phyloP scores from a whole-genome alignment of 2,113 vertebrate genomes.

The Bucco capensis region DNA sequence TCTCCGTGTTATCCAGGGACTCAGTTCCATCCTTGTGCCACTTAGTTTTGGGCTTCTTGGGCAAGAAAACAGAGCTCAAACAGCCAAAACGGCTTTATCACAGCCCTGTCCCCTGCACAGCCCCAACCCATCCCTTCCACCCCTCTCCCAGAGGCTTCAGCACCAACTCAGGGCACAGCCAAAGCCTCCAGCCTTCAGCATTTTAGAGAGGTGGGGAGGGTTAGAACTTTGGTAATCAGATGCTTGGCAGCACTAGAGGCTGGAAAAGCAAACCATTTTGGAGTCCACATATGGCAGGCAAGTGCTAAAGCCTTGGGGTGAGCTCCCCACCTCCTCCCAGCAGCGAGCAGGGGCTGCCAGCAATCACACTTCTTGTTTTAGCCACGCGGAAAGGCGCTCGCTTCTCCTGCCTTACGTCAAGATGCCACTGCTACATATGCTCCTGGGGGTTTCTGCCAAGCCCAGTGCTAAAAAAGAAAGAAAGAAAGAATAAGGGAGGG shows the following conservation, averaged over 20 bases:
- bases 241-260: rapidly evolving
- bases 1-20: too few relatives aligned
- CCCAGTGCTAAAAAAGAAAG: not conserved
- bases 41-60: not conserved
- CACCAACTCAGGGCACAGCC: too few relatives aligned
- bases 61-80: not conserved
- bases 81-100: rapidly evolving
- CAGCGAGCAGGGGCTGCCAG: not conserved
- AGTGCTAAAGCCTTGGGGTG: not conserved
- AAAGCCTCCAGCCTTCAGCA: too few relatives aligned
- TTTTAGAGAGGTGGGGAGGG: not conserved
- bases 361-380: not conserved
- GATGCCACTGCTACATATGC: not conserved
- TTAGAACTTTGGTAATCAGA: not conserved
- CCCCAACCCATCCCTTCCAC: not conserved
- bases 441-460: not conserved
- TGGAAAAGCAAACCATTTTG: not conserved
- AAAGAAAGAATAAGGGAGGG: too few relatives aligned
- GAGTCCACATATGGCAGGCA: rapidly evolving
- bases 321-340: not conserved
- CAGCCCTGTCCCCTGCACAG: rapidly evolving
- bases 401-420: not conserved
- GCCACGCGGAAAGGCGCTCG: not conserved
- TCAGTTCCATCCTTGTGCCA: too few relatives aligned
- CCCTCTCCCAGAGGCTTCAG: not conserved